Evolutionary conservation across 1,140 invertebrate species (phyloP).

Genomic region (Tetragnatha versicolor): DNA sequence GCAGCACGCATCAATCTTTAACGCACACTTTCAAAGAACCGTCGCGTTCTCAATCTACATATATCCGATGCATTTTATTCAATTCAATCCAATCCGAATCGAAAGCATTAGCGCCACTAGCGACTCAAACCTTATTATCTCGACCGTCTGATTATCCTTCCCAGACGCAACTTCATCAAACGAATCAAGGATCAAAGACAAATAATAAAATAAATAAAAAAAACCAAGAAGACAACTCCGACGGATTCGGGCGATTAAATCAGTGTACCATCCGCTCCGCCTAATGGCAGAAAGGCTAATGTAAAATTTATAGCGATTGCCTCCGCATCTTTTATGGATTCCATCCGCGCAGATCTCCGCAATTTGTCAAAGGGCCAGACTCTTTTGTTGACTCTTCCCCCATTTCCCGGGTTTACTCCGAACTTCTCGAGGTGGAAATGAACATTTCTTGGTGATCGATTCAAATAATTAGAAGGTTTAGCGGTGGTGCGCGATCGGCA

Average conservation of each 20-base stretch:
- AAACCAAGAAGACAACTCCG: neutral
- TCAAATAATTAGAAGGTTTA: conserved; percentile 19
- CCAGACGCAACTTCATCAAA: no score
- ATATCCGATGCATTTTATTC: no score
- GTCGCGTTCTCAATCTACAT: no score
- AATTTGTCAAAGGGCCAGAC: neutral
- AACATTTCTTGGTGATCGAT: conserved; percentile 24
- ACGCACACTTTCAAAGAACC: no score
- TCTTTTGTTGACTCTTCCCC: neutral
- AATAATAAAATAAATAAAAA: no score
- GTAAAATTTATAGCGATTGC: conserved; percentile 1
- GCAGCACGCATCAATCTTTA: no score
- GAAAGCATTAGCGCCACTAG: no score
- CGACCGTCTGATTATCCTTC: no score
- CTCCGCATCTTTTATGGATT: conserved; percentile 6
- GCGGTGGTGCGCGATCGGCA: neutral
- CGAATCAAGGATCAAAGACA: no score
- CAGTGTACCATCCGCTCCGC: neutral
- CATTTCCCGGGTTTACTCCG: neutral
- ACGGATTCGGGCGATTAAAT: neutral
- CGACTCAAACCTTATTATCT: no score
- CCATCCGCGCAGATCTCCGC: neutral
- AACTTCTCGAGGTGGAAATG: neutral
- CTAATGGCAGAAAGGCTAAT: conserved; percentile 1
- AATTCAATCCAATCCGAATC: no score